Conservation (phyloP, 2,113 vertebrate species). For the Podiceps cristatus region DNA sequence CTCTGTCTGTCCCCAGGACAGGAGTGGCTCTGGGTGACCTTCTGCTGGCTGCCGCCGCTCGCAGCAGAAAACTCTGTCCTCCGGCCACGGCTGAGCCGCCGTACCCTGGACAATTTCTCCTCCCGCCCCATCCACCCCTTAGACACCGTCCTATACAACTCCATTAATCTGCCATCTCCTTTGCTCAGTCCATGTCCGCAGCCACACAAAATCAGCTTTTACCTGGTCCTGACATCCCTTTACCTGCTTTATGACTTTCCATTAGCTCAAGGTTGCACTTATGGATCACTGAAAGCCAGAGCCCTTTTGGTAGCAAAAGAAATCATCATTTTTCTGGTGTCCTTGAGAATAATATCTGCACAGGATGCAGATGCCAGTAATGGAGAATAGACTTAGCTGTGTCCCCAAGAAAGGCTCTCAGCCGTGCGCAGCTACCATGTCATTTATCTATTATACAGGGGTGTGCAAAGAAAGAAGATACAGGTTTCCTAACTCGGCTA, state of each 20-base stretch:
- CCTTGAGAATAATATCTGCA: neutral
- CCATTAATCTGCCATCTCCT: rapidly evolving
- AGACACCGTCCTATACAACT: neutral
- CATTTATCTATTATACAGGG: rapidly evolving
- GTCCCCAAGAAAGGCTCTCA: neutral
- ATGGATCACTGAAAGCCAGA: neutral
- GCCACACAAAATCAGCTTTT: neutral
- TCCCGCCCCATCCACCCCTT: too few species aligned
- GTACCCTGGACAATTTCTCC: neutral
- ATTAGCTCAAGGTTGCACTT: neutral
- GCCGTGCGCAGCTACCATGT: neutral
- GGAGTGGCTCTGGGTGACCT: neutral
- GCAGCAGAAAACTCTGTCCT: too few species aligned
- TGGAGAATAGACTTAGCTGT: neutral
- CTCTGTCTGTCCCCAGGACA: neutral
- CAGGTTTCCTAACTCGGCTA: neutral
- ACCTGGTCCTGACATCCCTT: neutral
- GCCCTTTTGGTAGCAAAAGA: rapidly evolving
- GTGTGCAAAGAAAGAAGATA: neutral
- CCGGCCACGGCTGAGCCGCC: neutral
- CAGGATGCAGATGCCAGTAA: neutral
- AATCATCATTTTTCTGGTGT: neutral
- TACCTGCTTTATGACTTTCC: neutral
- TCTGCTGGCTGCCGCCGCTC: neutral
- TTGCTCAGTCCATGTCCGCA: rapidly evolving